phyloP scores from a whole-genome alignment of 1,140 invertebrate genomes.

The Heliconius hewitsoni region DNA sequence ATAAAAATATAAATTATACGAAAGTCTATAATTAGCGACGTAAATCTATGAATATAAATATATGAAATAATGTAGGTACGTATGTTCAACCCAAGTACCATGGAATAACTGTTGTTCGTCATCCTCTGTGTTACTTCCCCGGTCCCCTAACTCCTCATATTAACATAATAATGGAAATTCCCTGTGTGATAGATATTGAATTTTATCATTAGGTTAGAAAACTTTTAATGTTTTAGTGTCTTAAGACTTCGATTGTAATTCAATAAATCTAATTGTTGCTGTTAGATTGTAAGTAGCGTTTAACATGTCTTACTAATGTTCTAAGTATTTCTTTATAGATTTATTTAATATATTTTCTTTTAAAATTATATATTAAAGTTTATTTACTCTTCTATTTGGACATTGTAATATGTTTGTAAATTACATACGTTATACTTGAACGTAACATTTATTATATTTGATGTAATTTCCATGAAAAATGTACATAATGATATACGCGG shows the following conservation, averaged over 20 bases:
- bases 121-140: background rate
- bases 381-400: background rate
- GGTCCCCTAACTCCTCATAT: background rate
- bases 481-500: constrained; percentile 23
- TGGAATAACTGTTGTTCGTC: background rate
- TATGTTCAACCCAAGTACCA: background rate
- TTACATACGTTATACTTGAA: background rate
- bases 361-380: background rate
- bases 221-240: constrained; percentile 31
- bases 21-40: background rate
- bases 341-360: background rate
- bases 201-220: constrained; percentile 32
- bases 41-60: background rate
- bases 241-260: constrained; percentile 34
- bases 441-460: constrained; percentile 7
- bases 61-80: background rate
- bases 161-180: constrained; percentile 6
- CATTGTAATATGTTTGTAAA: background rate
- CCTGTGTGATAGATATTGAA: constrained; percentile 30
- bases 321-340: background rate
- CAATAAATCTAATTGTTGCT: constrained; percentile 32
- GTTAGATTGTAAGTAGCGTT: constrained; percentile 23
- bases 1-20: too few species aligned
- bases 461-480: constrained; percentile 18
- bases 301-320: background rate